A percentile compares a stretch with the other conserved stretches of the same genome.
Evolutionary conservation across 2,888 invertebrate species (phyloP).

Genomic region (Machimus rusticus): DNA sequence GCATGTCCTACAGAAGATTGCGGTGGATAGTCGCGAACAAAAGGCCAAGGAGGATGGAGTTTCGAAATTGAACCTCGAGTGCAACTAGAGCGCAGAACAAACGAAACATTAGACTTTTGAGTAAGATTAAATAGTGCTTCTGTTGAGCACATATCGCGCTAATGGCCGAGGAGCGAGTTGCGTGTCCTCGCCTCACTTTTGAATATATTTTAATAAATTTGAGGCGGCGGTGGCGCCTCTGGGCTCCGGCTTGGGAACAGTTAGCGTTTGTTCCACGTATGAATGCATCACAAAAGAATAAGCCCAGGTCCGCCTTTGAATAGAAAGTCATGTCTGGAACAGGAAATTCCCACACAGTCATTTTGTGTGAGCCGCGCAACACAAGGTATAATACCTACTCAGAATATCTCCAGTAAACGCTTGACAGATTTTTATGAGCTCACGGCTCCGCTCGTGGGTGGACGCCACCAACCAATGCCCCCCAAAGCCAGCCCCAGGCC

Average conservation of each 20-base stretch:
- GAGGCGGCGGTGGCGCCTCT: background rate
- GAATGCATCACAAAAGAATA: constrained; percentile 21
- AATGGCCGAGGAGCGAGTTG: background rate
- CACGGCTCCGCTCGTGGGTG: constrained; percentile 4
- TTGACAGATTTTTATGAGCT: constrained; percentile 22
- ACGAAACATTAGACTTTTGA: background rate
- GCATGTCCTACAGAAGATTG: background rate
- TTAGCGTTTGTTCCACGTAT: background rate
- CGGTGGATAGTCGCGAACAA: background rate
- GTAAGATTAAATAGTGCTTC: background rate
- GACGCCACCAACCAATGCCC: background rate
- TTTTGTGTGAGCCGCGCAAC: background rate
- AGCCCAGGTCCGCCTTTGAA: background rate
- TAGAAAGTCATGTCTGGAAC: constrained; percentile 9
- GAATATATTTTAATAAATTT: background rate
- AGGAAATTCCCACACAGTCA: constrained; percentile 28
- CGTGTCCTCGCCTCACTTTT: background rate
- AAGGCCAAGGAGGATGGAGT: background rate
- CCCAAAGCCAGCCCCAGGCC: background rate
- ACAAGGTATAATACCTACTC: background rate
- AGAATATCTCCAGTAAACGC: background rate
- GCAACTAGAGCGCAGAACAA: background rate
- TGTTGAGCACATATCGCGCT: background rate
- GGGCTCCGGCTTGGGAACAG: background rate
- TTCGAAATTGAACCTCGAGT: background rate